These are phyloP conservation scores for Chiroxiphia lanceolata DNA, from an alignment of 2,797 vertebrate species.

Conservation along the genomic window DNA sequence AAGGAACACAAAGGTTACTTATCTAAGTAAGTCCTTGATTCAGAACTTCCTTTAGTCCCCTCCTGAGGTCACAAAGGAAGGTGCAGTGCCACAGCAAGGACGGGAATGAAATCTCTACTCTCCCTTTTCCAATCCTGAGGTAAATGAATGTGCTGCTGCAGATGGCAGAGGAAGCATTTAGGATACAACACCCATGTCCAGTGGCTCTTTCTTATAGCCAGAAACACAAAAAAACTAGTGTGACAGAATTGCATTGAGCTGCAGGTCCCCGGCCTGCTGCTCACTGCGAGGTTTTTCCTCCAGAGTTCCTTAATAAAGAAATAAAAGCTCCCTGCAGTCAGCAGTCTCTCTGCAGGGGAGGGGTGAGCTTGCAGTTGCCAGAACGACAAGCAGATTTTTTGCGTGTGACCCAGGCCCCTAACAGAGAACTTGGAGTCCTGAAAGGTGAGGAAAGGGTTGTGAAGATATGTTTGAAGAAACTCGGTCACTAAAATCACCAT, in stretches of 20 bases:
- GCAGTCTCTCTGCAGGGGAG: not conserved
- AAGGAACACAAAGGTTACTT: not conserved
- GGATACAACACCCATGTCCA: not conserved
- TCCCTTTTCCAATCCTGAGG: not conserved
- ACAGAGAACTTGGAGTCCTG: not conserved
- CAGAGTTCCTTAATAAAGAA: not conserved
- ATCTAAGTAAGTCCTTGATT: not conserved
- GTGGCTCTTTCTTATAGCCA: not conserved
- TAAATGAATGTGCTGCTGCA: not conserved
- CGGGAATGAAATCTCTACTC: rapidly evolving
- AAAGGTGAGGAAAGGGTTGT: not conserved
- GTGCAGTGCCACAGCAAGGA: not conserved
- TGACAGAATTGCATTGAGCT: not conserved
- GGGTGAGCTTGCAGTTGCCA: not conserved
- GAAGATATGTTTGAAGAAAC: not conserved
- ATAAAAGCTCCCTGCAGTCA: not conserved
- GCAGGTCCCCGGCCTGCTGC: not conserved
- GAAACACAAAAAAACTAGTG: not conserved
- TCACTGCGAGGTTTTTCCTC: not conserved
- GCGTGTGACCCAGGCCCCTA: not conserved
- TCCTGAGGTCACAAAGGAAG: not conserved
- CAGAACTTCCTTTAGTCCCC: not conserved
- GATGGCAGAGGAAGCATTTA: not conserved
- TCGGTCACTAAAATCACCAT: not conserved
- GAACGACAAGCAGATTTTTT: not conserved